Evolutionary conservation across 2,888 invertebrate species (phyloP).

Genomic region (Cynaeus angustus): DNA sequence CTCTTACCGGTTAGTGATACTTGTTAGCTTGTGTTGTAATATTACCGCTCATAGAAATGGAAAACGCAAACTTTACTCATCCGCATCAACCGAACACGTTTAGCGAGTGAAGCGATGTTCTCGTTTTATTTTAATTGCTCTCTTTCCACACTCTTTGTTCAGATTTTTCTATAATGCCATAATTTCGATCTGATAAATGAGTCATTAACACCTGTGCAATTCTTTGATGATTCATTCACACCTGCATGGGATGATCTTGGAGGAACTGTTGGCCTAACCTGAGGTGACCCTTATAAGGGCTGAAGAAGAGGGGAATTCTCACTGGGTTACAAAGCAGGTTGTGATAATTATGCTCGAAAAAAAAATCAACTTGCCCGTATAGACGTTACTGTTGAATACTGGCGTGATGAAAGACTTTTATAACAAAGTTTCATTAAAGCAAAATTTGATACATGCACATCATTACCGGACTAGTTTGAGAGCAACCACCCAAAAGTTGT

Average conservation of each 20-base stretch:
- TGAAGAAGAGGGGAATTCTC: constrained; percentile 36
- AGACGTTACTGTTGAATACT: constrained; percentile 33
- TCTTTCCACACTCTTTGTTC: background rate
- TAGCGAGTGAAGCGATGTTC: constrained; percentile 18
- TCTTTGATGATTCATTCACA: constrained; percentile 48
- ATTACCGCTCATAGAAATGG: constrained; percentile 27
- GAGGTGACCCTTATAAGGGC: constrained; percentile 44
- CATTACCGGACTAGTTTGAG: constrained; percentile 5
- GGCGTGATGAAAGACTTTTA: constrained; percentile 34
- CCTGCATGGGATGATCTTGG: constrained; percentile 48
- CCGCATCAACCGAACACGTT: constrained; percentile 28
- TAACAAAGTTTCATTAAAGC: constrained; percentile 31
- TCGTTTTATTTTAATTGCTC: background rate
- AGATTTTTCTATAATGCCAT: constrained; percentile 1
- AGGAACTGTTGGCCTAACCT: constrained; percentile 39
- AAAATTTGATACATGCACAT: constrained; percentile 28
- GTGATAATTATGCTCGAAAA: constrained; percentile 36
- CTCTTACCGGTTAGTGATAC: constrained; percentile 36
- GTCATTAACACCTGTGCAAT: constrained; percentile 48
- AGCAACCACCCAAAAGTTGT: background rate
- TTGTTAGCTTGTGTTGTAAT: constrained; percentile 16
- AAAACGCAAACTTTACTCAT: constrained; percentile 33
- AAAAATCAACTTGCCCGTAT: constrained; percentile 37
- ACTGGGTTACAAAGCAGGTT: constrained; percentile 37
- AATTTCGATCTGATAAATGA: constrained; percentile 36